Evolutionary conservation across 2,888 invertebrate species (phyloP), one percentile per base, ranked within the genome.

Genomic region (Tiliacea aurago): DNA sequence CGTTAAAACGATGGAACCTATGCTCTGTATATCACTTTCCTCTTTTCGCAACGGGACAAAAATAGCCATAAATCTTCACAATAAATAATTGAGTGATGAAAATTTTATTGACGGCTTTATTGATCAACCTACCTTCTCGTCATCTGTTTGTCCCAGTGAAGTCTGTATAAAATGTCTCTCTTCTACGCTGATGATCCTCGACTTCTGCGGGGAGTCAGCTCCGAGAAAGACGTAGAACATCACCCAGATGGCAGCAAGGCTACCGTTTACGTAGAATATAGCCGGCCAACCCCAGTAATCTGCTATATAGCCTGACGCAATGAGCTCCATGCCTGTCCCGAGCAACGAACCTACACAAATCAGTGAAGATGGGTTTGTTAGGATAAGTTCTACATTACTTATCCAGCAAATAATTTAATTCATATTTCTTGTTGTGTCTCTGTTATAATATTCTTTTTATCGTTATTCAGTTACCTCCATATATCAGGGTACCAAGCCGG

Each of bases 101-200:
- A 33, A 51, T 45, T 13, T 20, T 13, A 28, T 45, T 63, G 49
- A 33, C 2, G n/a, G 5, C 4, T 33, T n/a, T 51, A n/a, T n/a
- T n/a, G n/a, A 33, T 15, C n/a, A 33, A 49, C 33, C 1, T 11
- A 74, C 74, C 65, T 53, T 66, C 7, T 76, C 15, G 1, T 65
- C 28, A 49, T 59, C 18, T 6, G 23, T 59, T 4, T 65, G 65
- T 41, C 74, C 93, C 66, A 94, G 82, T 4, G 94, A 94, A 3
- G 93, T 95, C 88, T 98, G 97, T 78, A 98, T 98, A 85, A 97
- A 98, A 20, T 96, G 91, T 70, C 93, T 96, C 90, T 98, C 98
- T 73, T 97, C 97, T 0, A 92, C 87, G 0, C 97, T 96, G 71
- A 98, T 98, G 70, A 93, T 93, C 63, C 94, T 96, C 0, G 94